Base-by-base conservation (phyloP, 2,888 invertebrate genomes). In the Tachina lurida region DNA sequence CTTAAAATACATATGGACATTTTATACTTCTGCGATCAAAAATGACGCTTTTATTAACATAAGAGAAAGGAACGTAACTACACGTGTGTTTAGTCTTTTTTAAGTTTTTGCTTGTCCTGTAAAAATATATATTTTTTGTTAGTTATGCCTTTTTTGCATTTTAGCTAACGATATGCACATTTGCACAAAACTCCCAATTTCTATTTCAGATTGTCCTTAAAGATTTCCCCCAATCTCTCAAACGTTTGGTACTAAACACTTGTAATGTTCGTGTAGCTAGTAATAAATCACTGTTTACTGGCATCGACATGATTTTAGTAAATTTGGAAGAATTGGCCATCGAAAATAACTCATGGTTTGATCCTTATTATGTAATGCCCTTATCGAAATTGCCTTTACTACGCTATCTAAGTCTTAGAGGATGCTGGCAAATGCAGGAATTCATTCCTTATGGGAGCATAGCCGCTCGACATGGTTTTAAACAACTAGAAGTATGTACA, bases 391-490 rank as follows among this genome's bases (percentile, higher is more conserved):
- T 96, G 89, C 92, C 94, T 1, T 91, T 93, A 9, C 93, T 97
- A 41, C 94, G 94, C 56, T 94, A 95, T 54, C 93, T 97, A 8
- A 93, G 94, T 77, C 91, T 96, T 87, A 93, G 95, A 58, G 95
- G 95, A 54, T 97, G 97, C 89, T 92, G 92, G 76, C 94, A 95
- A 67, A 92, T 97, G 86, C 94, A 94, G 0, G 96, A 96, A 91
- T 96, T 95, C 89, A 95, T 96, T 17, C 96, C 96, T 0, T 97
- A 97, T 91, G 95, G 96, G 0, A 96, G 96, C 89, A 94, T 97
- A 80, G 95, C 96, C 0, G 94, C 95, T 0, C 93, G 95, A 88
- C 95, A 95, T 90, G 97, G 97, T 0, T 97, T 93, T 63, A 90
- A 90, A 86, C 89, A 89, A 49, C 84, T 93, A 12, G 92, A 93